Conservation (phyloP, 2,888 invertebrate species). For the Troides aeacus region DNA sequence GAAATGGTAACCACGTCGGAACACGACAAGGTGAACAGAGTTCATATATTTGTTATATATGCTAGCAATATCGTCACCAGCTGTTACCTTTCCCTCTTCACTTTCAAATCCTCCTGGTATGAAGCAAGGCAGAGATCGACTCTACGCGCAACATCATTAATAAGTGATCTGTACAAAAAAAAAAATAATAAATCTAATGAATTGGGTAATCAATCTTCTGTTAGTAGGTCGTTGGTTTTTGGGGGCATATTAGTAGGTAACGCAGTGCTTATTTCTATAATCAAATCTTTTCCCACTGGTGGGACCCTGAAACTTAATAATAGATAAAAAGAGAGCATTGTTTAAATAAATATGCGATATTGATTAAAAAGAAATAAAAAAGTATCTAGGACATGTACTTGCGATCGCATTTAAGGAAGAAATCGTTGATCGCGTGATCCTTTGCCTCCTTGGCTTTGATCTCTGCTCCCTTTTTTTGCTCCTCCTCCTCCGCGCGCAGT, state of each 20-base stretch:
- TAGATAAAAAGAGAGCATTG: too few relatives aligned
- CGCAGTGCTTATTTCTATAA: not conserved
- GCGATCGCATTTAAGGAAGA: conserved; percentile 65
- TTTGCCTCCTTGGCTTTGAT: conserved; percentile 51
- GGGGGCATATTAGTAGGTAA: not conserved
- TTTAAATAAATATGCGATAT: too few relatives aligned
- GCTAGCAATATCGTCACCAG: not conserved
- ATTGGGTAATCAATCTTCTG: not conserved
- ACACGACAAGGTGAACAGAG: too few relatives aligned
- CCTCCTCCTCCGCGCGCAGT: conserved; percentile 60
- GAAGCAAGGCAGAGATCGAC: conserved; percentile 69
- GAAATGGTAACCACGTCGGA: too few relatives aligned
- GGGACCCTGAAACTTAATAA: too few relatives aligned
- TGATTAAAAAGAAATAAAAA: not conserved
- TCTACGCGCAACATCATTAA: conserved; percentile 64
- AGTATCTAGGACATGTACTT: conserved; percentile 41
- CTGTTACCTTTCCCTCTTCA: conserved; percentile 63
- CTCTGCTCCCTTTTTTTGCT: conserved; percentile 49
- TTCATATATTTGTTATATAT: not conserved
- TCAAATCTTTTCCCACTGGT: too few relatives aligned
- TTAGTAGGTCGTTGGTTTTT: too few relatives aligned
- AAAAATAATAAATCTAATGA: not conserved
- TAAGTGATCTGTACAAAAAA: conserved; percentile 49
- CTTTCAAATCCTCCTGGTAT: conserved; percentile 66
- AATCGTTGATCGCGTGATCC: conserved; percentile 57